Base-by-base conservation (phyloP, 2,113 vertebrate species). In the Aldabrachelys gigantea region DNA sequence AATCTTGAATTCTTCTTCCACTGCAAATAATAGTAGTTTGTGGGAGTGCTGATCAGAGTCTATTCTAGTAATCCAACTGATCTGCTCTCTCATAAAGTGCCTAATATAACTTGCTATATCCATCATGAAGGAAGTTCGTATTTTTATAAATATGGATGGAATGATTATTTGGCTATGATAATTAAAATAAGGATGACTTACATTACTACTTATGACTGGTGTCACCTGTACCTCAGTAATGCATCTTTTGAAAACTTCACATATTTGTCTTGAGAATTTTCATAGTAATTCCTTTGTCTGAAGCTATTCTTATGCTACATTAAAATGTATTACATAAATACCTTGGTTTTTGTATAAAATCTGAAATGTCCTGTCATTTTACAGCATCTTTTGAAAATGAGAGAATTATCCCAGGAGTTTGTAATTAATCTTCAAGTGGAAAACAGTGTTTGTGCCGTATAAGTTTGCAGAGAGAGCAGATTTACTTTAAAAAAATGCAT, bases 191-290 rank as follows among this genome's bases (percentile, higher is more conserved):
- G 35, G 31, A 8, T 85, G 72, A 25, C 12, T 31, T 72, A 0
- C 44, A 35, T 76, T 4, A 6, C 41, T 65, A 62, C 88, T 10
- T 87, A 0, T 54, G 47, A 65, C 11, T 81, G 24, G 11, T 29
- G 57, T 59, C 57, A 59, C 14, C 27, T 59, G 27, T 59, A 13
- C 57, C 31, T 31, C 11, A 31, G 22, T 21, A 87, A 75, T 27
- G 0, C 50, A 41, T 52, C 53, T 1, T 80, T 88, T 91, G 75
- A 53, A 4, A 56, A 47, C 0, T n/a, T 2, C 31, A 16, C 2
- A 5, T 90, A 7, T 41, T 91, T 41, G 82, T 1, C 44, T 86
- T 87, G 59, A 72, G 69, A 89, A 84, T 29, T 92, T 41, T 80
- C n/a, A 76, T 10, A 6, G 4, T 54, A 4, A 80, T 91, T 88